Evolutionary conservation across 2,113 vertebrate species (phyloP), one percentile per base, ranked within the genome.

Genomic region (Parotia lawesii): DNA sequence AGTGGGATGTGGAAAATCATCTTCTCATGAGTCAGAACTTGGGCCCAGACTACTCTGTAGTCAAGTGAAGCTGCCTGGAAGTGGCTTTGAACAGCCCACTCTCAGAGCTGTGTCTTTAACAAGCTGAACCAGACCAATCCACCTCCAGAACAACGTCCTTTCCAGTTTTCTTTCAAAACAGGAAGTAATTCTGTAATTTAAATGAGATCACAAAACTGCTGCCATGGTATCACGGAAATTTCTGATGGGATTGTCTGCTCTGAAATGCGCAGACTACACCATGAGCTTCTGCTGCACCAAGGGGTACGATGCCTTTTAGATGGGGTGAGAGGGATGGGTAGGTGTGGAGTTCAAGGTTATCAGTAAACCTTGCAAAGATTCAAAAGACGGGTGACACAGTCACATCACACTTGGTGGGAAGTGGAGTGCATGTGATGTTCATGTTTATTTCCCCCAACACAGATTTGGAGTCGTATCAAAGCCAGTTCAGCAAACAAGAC

Each of bases 161-260:
- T 94, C 91, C 91, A 87, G 66, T 53, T 82, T 83, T 89, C 74
- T 76, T 94, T 94, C 80, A 91, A 87, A 93, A 94, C 56, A 91
- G 89, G 81, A 85, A 89, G 54, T 25, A 37, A 35, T 66, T 92
- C 47, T 87, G 47, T 44, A 82, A 85, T 87, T 85, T 54, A 87
- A 94, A 91, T 48, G 42, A 79, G 67, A 71, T 64, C 42, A 47
- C 62, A 92, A 85, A 66, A 51, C 18, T 66, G 66, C 71, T 82
- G 53, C 58, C 54, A 50, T 12, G 53, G 27, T 79, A 22, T 47
- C 29, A 21, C 19, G 38, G 73, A 62, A 82, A 85, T 60, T 75
- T 75, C 28, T 61, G 66, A 38, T 5, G 21, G 45, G 38, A 23
- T 54, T 58, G 4, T 54, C 33, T 79, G 37, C 50, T 82, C 58